Conservation (phyloP, 2,113 vertebrate genomes). For the Okapia johnstoni region DNA sequence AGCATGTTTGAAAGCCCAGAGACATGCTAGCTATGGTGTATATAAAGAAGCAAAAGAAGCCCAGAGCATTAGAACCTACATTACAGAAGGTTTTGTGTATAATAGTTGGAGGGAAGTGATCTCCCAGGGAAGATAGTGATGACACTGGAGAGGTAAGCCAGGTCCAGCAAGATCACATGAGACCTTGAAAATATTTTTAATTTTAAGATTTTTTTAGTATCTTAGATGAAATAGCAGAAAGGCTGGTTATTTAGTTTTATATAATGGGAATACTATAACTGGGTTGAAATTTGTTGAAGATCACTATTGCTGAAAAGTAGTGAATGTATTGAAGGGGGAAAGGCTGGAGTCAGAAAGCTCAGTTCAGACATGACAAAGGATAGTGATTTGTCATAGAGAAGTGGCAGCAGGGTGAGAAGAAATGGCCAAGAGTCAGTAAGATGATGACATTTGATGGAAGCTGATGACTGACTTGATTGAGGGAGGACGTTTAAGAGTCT, state of each 20-base stretch:
- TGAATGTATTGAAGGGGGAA: background rate
- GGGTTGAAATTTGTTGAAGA: background rate
- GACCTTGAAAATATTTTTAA: background rate
- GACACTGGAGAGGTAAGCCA: background rate
- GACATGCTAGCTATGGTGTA: background rate
- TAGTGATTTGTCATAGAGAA: background rate
- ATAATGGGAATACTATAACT: background rate
- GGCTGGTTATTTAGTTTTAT: background rate
- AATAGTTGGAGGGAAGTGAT: background rate
- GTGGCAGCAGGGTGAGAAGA: background rate
- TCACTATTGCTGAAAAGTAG: background rate
- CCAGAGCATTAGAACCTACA: too few relatives aligned
- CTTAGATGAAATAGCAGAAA: background rate
- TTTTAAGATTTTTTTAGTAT: background rate
- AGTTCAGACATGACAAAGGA: background rate
- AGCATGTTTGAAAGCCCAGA: too few relatives aligned
- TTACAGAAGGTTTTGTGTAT: background rate
- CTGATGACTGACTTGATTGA: background rate
- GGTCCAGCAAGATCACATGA: background rate
- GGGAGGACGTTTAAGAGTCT: background rate
- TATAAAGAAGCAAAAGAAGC: background rate
- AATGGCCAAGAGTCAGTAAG: background rate
- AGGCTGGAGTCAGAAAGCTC: background rate
- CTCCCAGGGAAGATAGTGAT: background rate
- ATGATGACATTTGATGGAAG: background rate